Percentiles rank a stretch among this genome's conserved stretches.
Evolutionary conservation across 1,140 invertebrate genomes (phyloP).

Genomic region (Sminthurides bifidus): DNA sequence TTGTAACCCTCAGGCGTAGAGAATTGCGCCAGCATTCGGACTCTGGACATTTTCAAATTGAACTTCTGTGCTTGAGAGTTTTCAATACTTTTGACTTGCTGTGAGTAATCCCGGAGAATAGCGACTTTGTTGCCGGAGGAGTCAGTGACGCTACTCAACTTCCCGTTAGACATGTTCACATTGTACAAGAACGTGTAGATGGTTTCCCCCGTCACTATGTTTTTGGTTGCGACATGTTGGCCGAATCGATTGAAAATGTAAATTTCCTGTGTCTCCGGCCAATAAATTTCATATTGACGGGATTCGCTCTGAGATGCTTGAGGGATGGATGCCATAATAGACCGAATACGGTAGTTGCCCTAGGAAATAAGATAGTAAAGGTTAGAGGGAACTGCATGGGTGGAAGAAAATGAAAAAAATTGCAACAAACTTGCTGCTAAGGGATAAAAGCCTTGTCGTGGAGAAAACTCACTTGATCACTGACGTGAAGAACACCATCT

Average conservation of each 20-base stretch:
- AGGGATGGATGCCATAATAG: slow-evolving; percentile 82
- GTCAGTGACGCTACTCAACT: slow-evolving; percentile 81
- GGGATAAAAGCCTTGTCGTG: too few relatives aligned
- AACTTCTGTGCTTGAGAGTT: slow-evolving; percentile 90
- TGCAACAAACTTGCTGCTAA: too few relatives aligned
- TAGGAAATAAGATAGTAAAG: background rate
- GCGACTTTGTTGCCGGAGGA: slow-evolving; percentile 85
- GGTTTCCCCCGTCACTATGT: slow-evolving; percentile 81
- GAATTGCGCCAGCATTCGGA: slow-evolving; percentile 77
- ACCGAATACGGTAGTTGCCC: slow-evolving; percentile 51
- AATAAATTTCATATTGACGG: slow-evolving; percentile 85
- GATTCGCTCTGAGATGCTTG: slow-evolving; percentile 49
- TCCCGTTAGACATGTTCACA: slow-evolving; percentile 90
- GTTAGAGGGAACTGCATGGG: too few relatives aligned
- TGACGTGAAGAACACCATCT: slow-evolving; percentile 85
- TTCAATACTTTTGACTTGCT: slow-evolving; percentile 82
- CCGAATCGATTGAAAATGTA: slow-evolving; percentile 94
- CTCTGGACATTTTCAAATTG: slow-evolving; percentile 69
- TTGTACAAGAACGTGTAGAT: slow-evolving; percentile 90
- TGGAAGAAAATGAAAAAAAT: too few relatives aligned
- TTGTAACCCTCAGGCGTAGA: slow-evolving; percentile 83
- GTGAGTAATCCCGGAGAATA: slow-evolving; percentile 73
- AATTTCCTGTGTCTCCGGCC: slow-evolving; percentile 86
- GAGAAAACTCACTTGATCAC: slow-evolving; percentile 62
- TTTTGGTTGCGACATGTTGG: slow-evolving; percentile 81